Evolutionary conservation across 2,113 vertebrate species (phyloP).

Genomic region (Rhea americana): DNA sequence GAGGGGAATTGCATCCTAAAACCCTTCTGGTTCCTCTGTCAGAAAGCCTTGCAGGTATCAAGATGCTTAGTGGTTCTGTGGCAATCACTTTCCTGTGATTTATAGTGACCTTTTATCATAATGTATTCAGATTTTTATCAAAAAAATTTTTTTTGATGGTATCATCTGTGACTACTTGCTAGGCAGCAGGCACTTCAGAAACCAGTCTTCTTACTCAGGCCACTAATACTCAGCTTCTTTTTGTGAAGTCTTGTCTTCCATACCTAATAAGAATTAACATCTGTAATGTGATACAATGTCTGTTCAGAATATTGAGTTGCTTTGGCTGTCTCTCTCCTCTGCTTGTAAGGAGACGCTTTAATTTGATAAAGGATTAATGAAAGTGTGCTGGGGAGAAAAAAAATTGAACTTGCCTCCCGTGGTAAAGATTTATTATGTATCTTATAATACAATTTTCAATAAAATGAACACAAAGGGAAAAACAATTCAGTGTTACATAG

Average conservation of each 20-base stretch:
- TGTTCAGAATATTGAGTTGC: neutral
- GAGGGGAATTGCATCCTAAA: neutral
- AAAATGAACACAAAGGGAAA: neutral
- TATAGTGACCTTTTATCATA: fast-evolving
- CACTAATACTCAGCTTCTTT: neutral
- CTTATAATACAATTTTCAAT: neutral
- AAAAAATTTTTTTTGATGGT: neutral
- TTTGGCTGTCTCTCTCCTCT: neutral
- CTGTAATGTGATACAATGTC: neutral
- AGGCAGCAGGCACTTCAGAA: neutral
- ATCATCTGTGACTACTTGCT: neutral
- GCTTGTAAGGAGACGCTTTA: neutral
- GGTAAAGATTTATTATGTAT: neutral
- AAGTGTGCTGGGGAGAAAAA: neutral
- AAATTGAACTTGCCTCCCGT: neutral
- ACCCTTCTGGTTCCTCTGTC: neutral
- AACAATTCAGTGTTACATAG: neutral
- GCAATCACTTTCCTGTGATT: neutral
- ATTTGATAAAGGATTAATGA: neutral
- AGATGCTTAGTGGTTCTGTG: neutral
- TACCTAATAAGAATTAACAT: neutral
- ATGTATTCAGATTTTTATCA: neutral
- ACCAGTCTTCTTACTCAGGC: neutral
- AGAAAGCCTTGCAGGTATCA: neutral
- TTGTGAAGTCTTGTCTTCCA: neutral